These are phyloP conservation scores for Axinella damicornis DNA, from an alignment of 37 sponge, comb jelly and placozoan genomes.

Conservation along the genomic window DNA sequence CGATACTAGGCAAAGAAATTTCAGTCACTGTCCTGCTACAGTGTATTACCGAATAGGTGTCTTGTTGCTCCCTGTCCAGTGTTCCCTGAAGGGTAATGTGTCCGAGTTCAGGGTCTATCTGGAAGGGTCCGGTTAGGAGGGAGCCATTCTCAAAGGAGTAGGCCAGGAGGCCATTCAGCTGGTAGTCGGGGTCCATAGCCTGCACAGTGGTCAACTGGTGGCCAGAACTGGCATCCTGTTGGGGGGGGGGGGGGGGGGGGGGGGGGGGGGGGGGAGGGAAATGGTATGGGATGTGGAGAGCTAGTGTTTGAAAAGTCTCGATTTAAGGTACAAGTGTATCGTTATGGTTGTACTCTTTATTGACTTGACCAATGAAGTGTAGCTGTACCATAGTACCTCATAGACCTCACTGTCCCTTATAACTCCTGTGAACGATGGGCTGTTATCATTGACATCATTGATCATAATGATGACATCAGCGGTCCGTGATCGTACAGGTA, in stretches of 20 bases:
- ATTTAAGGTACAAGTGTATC: too few species aligned
- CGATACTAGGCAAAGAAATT: too few species aligned
- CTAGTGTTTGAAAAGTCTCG: too few species aligned
- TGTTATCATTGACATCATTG: slow-evolving; percentile 70
- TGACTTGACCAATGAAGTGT: too few species aligned
- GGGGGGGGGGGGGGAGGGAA: too few species aligned
- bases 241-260: too few species aligned
- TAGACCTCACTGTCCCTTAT: background rate
- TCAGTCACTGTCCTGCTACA: too few species aligned
- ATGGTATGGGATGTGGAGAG: too few species aligned
- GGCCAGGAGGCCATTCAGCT: slow-evolving; percentile 15
- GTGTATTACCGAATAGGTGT: slow-evolving; percentile 9
- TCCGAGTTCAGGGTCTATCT: slow-evolving; percentile 31
- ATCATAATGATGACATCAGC: slow-evolving; percentile 32
- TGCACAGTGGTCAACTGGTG: background rate
- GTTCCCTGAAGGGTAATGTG: background rate
- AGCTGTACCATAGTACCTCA: slow-evolving; percentile 27
- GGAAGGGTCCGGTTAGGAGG: slow-evolving; percentile 12
- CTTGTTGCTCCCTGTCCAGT: slow-evolving; percentile 22
- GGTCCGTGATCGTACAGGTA: background rate
- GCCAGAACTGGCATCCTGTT: too few species aligned
- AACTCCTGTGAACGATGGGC: slow-evolving; percentile 38
- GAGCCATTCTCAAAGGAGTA: slow-evolving; percentile 33
- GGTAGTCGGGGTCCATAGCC: slow-evolving; percentile 34
- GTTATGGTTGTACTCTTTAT: too few species aligned